phyloP scores from a whole-genome alignment of 2,888 invertebrate species.

The Noctua comes region DNA sequence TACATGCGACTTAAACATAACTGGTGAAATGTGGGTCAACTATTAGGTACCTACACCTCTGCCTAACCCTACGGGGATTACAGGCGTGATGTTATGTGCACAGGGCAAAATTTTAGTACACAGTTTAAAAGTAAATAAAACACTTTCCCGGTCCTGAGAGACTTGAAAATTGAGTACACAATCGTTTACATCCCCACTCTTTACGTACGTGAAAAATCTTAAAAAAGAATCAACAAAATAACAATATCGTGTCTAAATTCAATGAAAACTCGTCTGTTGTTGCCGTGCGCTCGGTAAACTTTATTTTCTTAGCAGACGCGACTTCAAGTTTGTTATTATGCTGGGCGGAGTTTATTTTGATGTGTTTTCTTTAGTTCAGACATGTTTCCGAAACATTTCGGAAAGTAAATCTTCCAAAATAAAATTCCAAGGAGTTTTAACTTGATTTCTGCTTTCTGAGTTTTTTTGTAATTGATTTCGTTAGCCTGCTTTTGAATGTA shows the following conservation, averaged over 20 bases:
- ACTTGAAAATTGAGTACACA: not conserved
- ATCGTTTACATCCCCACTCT: slow-evolving; percentile 11
- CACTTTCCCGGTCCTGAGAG: not conserved
- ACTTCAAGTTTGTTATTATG: slow-evolving; percentile 62
- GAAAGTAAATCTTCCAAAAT: slow-evolving; percentile 36
- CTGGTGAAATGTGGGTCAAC: too few relatives aligned
- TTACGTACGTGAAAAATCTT: slow-evolving; percentile 29
- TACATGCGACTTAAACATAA: too few relatives aligned
- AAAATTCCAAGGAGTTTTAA: slow-evolving; percentile 25
- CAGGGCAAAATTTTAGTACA: not conserved
- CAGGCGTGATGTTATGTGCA: not conserved
- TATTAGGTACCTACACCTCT: too few relatives aligned
- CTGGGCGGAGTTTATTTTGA: slow-evolving; percentile 61
- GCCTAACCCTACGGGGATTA: too few relatives aligned
- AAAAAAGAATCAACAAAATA: slow-evolving; percentile 29
- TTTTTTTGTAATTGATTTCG: slow-evolving; percentile 29
- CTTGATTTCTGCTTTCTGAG: slow-evolving; percentile 27
- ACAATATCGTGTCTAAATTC: slow-evolving; percentile 62
- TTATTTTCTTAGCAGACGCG: slow-evolving; percentile 62
- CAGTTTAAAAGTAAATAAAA: not conserved
- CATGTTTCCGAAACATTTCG: slow-evolving; percentile 36
- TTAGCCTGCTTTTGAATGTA: slow-evolving; percentile 1
- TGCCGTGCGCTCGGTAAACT: slow-evolving; percentile 50
- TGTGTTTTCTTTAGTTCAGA: slow-evolving; percentile 59
- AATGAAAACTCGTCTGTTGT: slow-evolving; percentile 55